A percentile compares a stretch with the other conserved stretches of the same genome.
phyloP scores from a whole-genome alignment of 2,888 invertebrate genomes.

The Himalopsyche kuldschensis region DNA sequence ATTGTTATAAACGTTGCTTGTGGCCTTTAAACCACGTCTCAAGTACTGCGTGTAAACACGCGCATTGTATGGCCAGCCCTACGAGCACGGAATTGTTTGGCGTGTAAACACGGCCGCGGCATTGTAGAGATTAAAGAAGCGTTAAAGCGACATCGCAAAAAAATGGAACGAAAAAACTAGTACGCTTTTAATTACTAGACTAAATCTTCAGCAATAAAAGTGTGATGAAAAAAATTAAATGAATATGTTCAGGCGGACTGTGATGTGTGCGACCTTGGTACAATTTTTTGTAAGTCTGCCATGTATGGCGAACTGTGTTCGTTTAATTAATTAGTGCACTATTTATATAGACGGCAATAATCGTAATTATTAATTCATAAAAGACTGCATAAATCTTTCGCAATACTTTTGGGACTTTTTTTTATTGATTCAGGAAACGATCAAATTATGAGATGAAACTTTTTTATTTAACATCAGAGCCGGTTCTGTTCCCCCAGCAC shows the following conservation, averaged over 20 bases:
- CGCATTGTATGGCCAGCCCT: too few relatives aligned
- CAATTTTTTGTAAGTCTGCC: not conserved
- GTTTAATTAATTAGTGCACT: not conserved
- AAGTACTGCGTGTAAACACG: too few relatives aligned
- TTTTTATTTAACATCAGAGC: not conserved
- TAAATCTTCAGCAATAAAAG: not conserved
- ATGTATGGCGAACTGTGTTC: not conserved
- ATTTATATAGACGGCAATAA: not conserved
- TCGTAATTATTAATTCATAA: not conserved
- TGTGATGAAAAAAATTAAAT: not conserved
- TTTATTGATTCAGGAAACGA: not conserved
- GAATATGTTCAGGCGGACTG: not conserved
- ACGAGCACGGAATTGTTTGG: too few relatives aligned
- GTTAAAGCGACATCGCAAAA: not conserved
- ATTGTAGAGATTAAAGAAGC: too few relatives aligned
- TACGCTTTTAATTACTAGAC: not conserved
- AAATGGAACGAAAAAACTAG: not conserved
- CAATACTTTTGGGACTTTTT: not conserved
- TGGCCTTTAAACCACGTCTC: too few relatives aligned
- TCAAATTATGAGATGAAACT: not conserved
- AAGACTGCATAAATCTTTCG: not conserved
- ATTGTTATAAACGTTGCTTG: too few relatives aligned
- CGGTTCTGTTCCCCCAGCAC: too few relatives aligned
- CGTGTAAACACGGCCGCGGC: too few relatives aligned
- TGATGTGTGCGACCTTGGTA: not conserved